These are phyloP conservation scores for Orthosia cruda DNA, from an alignment of 2,888 invertebrate species.

Conservation along the genomic window DNA sequence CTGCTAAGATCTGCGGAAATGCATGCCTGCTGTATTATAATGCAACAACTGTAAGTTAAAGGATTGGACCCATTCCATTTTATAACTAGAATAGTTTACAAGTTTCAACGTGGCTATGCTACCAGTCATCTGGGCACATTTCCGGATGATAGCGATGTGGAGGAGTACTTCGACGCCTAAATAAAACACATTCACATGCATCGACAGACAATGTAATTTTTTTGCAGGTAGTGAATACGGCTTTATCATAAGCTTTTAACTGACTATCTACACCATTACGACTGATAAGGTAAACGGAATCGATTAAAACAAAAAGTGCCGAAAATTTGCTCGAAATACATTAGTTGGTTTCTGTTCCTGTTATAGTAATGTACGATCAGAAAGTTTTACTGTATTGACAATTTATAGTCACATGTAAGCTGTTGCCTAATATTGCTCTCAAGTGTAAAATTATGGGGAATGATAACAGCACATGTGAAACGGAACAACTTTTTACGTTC, in stretches of 20 bases:
- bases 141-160: too few relatives aligned
- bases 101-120: too few relatives aligned
- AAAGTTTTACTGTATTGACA: neutral
- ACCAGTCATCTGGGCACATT: too few relatives aligned
- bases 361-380: neutral
- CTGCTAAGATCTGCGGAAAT: too few relatives aligned
- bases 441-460: neutral
- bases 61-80: too few relatives aligned
- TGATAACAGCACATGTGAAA: neutral
- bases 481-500: neutral
- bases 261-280: neutral
- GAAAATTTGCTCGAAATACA: neutral
- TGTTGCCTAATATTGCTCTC: neutral
- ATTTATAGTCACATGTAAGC: neutral
- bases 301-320: constrained; percentile 12
- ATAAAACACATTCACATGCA: too few relatives aligned
- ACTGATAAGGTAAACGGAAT: constrained; percentile 18
- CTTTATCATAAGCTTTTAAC: constrained; percentile 5
- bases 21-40: too few relatives aligned
- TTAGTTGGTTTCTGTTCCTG: neutral
- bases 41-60: too few relatives aligned
- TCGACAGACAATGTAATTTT: neutral
- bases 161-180: too few relatives aligned
- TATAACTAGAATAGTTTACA: too few relatives aligned
- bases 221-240: neutral